Conservation (phyloP, 2,797 vertebrate species). For the Gambelia wislizenii region DNA sequence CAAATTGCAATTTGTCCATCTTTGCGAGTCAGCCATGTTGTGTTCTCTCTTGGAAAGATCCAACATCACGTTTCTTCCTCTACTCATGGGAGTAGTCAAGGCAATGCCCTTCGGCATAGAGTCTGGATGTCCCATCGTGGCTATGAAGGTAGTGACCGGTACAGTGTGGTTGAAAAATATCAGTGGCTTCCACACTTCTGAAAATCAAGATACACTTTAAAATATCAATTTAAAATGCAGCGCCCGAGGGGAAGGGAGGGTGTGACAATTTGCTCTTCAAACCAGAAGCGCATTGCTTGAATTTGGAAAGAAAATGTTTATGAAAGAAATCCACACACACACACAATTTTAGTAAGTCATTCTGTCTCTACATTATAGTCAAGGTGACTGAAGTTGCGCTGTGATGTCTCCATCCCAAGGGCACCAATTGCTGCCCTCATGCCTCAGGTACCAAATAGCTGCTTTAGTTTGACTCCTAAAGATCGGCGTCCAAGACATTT, state of each 20-base stretch:
- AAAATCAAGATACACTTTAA: neutral
- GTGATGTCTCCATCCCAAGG: neutral
- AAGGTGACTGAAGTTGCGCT: neutral
- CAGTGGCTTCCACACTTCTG: neutral
- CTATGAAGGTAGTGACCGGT: neutral
- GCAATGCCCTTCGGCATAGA: neutral
- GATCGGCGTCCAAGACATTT: neutral
- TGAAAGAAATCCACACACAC: neutral
- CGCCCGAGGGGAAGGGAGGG: too few species aligned
- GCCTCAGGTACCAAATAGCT: neutral
- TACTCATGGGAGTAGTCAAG: too few species aligned
- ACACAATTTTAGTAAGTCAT: too few species aligned
- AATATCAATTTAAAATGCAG: neutral
- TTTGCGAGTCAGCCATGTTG: too few species aligned
- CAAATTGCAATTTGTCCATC: neutral
- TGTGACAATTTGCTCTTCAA: too few species aligned
- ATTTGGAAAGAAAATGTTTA: neutral
- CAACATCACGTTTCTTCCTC: neutral
- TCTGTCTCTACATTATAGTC: neutral
- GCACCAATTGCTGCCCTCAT: neutral
- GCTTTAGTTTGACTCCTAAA: neutral
- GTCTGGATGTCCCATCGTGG: neutral
- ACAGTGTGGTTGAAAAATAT: neutral
- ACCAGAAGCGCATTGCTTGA: neutral
- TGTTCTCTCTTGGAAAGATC: neutral